Conservation (phyloP, 23 tunicate species). For the Botrylloides violaceus region DNA sequence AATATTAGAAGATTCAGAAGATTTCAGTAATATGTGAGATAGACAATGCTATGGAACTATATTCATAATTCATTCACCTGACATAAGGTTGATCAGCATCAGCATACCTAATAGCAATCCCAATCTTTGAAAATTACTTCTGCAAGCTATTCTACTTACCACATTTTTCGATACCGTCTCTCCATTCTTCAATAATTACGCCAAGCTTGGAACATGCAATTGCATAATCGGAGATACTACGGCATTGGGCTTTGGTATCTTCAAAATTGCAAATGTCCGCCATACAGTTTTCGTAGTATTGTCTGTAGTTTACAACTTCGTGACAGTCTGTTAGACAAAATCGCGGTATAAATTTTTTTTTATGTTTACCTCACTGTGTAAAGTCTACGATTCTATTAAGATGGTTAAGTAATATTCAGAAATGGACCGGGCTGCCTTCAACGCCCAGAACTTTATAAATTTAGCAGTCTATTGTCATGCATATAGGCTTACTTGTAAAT, state of each 20-base stretch:
- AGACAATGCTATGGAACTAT: no score
- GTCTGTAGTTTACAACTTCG: constrained; percentile 88
- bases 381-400: no score
- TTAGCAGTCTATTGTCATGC: not conserved
- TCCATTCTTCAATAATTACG: constrained; percentile 82
- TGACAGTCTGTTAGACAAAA: constrained; percentile 55
- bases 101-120: not conserved
- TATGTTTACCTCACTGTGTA: no score
- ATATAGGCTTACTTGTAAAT: constrained; percentile 59
- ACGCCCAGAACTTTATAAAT: no score
- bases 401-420: no score
- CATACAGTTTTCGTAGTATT: constrained; percentile 67
- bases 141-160: no score
- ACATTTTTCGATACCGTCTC: constrained; percentile 57
- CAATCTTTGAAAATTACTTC: no score
- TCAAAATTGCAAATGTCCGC: constrained; percentile 70
- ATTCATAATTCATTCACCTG: not conserved
- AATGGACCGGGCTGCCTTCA: no score
- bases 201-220: constrained; percentile 92
- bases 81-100: not conserved
- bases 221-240: constrained; percentile 83
- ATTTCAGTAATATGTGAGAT: not conserved
- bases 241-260: constrained; percentile 74
- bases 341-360: not conserved
- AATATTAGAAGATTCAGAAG: not conserved